Conservation (phyloP, 2,888 invertebrate species). For the Lasioglossum zephyrum region DNA sequence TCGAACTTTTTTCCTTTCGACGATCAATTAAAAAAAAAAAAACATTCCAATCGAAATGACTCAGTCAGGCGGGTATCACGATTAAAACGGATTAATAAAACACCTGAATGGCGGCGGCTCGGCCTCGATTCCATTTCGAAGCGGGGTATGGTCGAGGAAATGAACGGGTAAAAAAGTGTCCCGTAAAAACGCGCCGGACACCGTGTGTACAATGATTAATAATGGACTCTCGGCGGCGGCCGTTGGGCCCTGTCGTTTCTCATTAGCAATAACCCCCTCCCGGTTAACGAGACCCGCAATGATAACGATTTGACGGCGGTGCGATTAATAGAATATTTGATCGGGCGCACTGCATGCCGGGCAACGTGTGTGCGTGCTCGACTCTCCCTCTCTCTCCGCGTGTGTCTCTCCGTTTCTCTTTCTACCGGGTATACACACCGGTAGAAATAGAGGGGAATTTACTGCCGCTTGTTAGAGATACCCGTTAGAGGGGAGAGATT, state of each 20-base stretch:
- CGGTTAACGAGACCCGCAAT: slow-evolving; percentile 62
- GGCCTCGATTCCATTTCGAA: slow-evolving; percentile 41
- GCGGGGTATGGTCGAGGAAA: not conserved
- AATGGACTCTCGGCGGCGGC: slow-evolving; percentile 54
- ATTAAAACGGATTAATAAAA: slow-evolving; percentile 49
- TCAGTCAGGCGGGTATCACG: not conserved
- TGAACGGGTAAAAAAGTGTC: slow-evolving; percentile 17
- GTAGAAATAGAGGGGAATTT: slow-evolving; percentile 69
- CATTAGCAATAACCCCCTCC: slow-evolving; percentile 69
- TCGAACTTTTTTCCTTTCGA: not conserved
- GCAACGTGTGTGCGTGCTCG: not conserved
- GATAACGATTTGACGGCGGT: slow-evolving; percentile 72
- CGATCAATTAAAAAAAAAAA: slow-evolving; percentile 37
- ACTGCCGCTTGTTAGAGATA: slow-evolving; percentile 72
- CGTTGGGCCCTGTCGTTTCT: slow-evolving; percentile 61
- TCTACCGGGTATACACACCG: not conserved
- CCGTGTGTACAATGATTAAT: slow-evolving; percentile 56
- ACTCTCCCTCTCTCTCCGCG: not conserved
- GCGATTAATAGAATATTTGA: slow-evolving; percentile 75
- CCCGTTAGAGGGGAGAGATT: slow-evolving; percentile 73
- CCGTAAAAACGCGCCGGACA: slow-evolving; percentile 53
- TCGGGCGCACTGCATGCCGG: slow-evolving; percentile 29
- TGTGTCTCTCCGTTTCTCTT: not conserved
- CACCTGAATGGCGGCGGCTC: not conserved
- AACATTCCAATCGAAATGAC: slow-evolving; percentile 3